Evolutionary conservation across 2,113 vertebrate species (phyloP).

Genomic region (Callocephalon fimbriatum): DNA sequence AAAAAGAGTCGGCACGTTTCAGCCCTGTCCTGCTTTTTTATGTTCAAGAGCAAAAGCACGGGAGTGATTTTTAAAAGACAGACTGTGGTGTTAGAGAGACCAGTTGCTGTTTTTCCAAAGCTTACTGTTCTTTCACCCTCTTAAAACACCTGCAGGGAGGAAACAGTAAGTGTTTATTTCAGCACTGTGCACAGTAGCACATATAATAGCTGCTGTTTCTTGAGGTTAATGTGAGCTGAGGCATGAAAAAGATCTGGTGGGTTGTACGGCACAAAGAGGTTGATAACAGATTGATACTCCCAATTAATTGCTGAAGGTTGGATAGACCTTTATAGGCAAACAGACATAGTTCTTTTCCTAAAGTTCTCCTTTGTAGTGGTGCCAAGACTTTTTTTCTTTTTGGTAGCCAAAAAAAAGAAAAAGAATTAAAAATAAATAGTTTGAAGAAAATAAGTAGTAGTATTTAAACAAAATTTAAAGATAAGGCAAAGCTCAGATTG

Average conservation of each 20-base stretch:
- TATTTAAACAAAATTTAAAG: neutral
- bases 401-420: neutral
- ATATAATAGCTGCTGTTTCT: neutral
- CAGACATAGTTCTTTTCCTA: neutral
- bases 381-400: neutral
- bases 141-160: neutral
- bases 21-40: neutral
- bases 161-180: neutral
- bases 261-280: neutral
- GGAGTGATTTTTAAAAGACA: neutral
- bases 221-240: neutral
- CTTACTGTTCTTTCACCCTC: neutral
- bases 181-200: neutral
- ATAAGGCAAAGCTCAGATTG: neutral
- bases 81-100: neutral
- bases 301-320: neutral
- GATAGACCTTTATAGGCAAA: neutral
- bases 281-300: neutral
- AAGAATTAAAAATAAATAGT: neutral
- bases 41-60: neutral
- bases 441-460: neutral
- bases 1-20: neutral
- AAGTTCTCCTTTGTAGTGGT: neutral
- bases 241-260: neutral
- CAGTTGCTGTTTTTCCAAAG: neutral